Evolutionary conservation across 2,113 vertebrate species (phyloP).

Genomic region (Fukomys damarensis): DNA sequence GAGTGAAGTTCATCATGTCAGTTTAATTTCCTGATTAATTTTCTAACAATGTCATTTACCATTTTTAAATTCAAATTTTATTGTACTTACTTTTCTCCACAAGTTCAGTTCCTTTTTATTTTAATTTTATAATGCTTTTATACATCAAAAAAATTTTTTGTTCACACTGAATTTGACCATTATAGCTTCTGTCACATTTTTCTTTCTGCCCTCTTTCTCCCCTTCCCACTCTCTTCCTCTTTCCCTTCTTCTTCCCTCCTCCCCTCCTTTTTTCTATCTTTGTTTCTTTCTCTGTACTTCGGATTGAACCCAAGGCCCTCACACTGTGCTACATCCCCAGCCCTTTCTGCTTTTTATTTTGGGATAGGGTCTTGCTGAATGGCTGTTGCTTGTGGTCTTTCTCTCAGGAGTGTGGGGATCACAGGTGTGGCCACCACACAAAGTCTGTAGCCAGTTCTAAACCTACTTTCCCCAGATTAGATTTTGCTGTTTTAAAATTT

Average conservation of each 20-base stretch:
- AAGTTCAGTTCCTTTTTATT: neutral
- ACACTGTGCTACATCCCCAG: neutral
- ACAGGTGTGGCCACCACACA: neutral
- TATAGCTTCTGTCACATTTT: neutral
- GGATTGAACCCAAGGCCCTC: neutral
- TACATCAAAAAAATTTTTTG: neutral
- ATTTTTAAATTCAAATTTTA: conserved; percentile 6
- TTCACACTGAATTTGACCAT: neutral
- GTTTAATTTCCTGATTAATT: conserved; percentile 20
- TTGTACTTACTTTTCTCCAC: neutral
- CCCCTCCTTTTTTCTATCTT: neutral
- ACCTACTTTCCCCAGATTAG: neutral
- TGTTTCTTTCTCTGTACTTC: neutral
- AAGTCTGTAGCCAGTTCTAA: neutral
- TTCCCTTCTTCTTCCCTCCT: too few species aligned
- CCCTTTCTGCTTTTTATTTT: neutral
- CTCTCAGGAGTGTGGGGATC: neutral
- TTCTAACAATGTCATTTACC: neutral
- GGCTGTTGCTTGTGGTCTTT: neutral
- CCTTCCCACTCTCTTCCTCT: too few species aligned
- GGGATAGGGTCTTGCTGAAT: neutral
- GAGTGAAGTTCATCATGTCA: neutral
- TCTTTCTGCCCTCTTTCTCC: neutral
- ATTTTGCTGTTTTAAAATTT: conserved; percentile 37
- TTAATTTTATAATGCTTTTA: conserved; percentile 25